A percentile compares a stretch with the other conserved stretches of the same genome.
Conservation (phyloP, 2,113 vertebrate genomes). For the Spea bombifrons region DNA sequence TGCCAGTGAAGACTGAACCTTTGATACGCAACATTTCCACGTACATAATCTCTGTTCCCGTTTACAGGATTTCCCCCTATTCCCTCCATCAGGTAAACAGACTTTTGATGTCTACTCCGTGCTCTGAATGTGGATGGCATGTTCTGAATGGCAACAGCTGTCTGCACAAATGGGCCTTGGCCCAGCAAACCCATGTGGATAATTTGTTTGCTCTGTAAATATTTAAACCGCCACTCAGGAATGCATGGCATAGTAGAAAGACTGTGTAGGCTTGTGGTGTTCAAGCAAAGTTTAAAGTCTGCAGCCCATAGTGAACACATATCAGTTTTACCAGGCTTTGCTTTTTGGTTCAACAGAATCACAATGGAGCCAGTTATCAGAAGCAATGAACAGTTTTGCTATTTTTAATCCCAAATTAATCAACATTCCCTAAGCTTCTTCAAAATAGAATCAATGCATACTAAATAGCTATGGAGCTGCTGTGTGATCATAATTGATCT, state of each 20-base stretch:
- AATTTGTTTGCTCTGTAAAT: constrained; percentile 44
- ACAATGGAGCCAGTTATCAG: background rate
- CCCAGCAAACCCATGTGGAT: constrained; percentile 18
- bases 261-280: constrained; percentile 5
- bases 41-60: constrained; percentile 26
- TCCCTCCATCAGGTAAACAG: constrained; percentile 27
- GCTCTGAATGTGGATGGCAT: constrained; percentile 21
- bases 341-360: background rate
- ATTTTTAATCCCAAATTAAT: no score
- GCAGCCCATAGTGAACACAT: background rate
- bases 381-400: background rate
- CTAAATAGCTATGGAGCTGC: no score
- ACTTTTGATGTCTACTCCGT: constrained; percentile 20
- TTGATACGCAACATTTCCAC: constrained; percentile 17
- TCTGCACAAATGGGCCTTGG: constrained; percentile 20
- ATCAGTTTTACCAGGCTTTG: background rate
- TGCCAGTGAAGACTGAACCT: constrained; percentile 19
- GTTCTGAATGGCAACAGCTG: constrained; percentile 36
- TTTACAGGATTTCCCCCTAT: constrained; percentile 15
- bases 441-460: no score
- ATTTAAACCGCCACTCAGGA: constrained; percentile 30
- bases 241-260: constrained; percentile 32
- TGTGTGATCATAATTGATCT: no score
- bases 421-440: no score
- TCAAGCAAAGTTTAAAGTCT: background rate